Evolutionary conservation across 1,140 invertebrate genomes (phyloP), one percentile per base, ranked within the genome.

Genomic region (Trichogramma pretiosum): DNA sequence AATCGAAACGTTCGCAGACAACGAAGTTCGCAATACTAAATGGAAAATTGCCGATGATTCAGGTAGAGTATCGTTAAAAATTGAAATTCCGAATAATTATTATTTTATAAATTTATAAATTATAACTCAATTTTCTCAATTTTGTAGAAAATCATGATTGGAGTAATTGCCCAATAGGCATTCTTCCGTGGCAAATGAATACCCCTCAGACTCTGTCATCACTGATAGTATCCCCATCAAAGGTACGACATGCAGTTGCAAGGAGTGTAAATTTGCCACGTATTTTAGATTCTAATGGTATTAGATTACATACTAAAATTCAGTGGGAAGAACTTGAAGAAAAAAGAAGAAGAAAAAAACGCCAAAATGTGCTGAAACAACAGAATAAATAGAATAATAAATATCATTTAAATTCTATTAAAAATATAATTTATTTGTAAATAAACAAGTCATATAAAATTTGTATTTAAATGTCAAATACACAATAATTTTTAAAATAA

Each of bases 141-240:
- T 32, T 34, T 44, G 3, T 11, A 52, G 62, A 36, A 5, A 43
- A 59, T 46, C 44, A 49, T 28, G 50, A 65, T 36, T 72, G 69
- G 70, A 41, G 35, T 11, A 44, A 28, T 16, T 63, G 58, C 54
- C 62, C 66, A 13, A 62, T 71, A 45, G 70, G 70, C 41, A 53
- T 67, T 45, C 41, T 73, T 23, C 70, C 70, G 2, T 71, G 68
- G 69, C 69, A 71, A 56, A 47, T 55, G 1, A 53, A 63, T 21
- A 54, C 56, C 4, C 13, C 61, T 21, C 45, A 60, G 16, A 45
- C 48, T 28, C 38, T 62, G 17, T 21, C 56, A 33, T 42, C 55
- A 16, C 14, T 53, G 0, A 8, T 38, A n/a, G 21, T 43, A 2
- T 28, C 38, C 11, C 10, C 49, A 23, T 46, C 52, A 5, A 55